Percentiles rank a stretch among this genome's conserved stretches.
Conservation (phyloP, 2,888 invertebrate genomes). For the Lepidocyrtoides sp. region DNA sequence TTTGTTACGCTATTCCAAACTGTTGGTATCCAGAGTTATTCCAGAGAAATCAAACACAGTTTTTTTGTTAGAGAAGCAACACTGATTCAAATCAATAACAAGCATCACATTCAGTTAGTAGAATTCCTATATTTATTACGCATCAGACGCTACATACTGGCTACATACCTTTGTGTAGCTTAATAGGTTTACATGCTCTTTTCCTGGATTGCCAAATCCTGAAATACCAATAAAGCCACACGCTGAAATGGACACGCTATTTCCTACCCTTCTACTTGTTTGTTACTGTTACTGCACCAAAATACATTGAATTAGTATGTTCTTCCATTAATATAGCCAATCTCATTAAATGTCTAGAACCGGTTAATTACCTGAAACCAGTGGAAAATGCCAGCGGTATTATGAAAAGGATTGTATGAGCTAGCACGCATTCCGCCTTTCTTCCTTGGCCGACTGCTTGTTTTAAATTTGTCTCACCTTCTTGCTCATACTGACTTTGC, state of each 20-base stretch:
- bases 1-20: too few species aligned
- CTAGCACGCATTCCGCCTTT: background rate
- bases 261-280: background rate
- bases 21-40: too few species aligned
- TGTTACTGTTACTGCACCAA: background rate
- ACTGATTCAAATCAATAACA: too few species aligned
- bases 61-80: too few species aligned
- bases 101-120: too few species aligned
- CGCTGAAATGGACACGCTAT: background rate
- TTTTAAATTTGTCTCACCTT: background rate
- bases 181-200: too few species aligned
- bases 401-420: background rate
- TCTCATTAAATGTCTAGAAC: constrained; percentile 23
- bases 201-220: background rate
- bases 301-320: background rate
- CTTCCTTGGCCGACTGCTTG: background rate
- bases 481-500: too few species aligned
- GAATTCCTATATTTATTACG: too few species aligned
- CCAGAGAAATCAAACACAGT: too few species aligned
- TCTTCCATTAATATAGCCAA: constrained; percentile 24
- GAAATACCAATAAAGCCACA: background rate
- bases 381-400: constrained; percentile 19
- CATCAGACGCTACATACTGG: too few species aligned
- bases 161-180: too few species aligned
- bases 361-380: constrained; percentile 37